These are phyloP conservation scores for Troglohyphantes excavatus DNA, from an alignment of 2,888 invertebrate genomes.

Conservation along the genomic window DNA sequence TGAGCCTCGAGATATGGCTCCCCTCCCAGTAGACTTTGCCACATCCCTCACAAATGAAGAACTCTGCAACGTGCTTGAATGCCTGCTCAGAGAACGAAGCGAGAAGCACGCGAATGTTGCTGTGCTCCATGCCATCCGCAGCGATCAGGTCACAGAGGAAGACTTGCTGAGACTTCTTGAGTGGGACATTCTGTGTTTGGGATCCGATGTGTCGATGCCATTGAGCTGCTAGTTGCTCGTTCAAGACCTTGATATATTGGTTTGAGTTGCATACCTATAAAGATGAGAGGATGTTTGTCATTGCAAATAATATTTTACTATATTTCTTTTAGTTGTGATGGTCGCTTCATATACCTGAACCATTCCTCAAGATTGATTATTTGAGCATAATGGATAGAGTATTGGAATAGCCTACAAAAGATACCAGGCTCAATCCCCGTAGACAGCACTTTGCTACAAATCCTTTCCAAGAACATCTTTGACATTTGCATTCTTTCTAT, in stretches of 20 bases:
- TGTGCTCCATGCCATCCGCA: neutral
- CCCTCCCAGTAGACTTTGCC: constrained; percentile 90
- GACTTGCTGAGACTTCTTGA: neutral
- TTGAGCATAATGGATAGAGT: no score
- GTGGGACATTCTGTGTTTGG: neutral
- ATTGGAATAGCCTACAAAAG: no score
- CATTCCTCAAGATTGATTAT: no score
- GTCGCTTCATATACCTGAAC: no score
- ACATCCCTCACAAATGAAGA: constrained; percentile 88
- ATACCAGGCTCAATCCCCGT: no score
- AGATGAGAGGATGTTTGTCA: neutral
- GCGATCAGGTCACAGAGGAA: constrained; percentile 19
- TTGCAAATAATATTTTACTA: no score
- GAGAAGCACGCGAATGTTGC: constrained; percentile 10
- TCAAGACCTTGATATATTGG: constrained; percentile 83
- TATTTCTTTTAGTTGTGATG: no score
- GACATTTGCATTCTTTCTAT: no score
- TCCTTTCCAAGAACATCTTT: no score
- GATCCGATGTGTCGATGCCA: constrained; percentile 44
- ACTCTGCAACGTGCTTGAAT: constrained; percentile 81
- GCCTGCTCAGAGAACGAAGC: constrained; percentile 33
- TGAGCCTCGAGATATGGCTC: constrained; percentile 81
- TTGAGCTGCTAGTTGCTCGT: constrained; percentile 29
- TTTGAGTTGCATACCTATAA: constrained; percentile 84
- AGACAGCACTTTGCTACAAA: no score